Evolutionary conservation across 2,113 vertebrate genomes (phyloP).

Genomic region (Gnathonemus longibarbis): DNA sequence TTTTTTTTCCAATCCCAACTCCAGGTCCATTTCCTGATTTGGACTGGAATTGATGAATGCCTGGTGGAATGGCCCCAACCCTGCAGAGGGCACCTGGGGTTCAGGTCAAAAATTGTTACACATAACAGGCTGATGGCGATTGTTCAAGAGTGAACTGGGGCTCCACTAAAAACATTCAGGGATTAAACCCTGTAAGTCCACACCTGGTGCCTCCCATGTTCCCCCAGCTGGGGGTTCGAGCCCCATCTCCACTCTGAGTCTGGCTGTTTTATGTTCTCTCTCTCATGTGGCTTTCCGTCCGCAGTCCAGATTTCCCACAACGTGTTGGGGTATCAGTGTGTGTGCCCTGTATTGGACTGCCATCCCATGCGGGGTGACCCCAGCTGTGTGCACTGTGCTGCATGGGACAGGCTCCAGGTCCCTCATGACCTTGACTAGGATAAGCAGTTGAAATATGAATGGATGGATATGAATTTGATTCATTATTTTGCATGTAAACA

Average conservation of each 20-base stretch:
- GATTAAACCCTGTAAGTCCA: neutral
- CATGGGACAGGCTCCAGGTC: neutral
- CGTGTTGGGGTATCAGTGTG: neutral
- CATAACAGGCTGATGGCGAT: neutral
- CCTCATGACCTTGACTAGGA: neutral
- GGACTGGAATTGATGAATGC: no score
- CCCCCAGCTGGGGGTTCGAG: neutral
- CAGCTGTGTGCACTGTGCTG: neutral
- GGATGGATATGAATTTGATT: neutral
- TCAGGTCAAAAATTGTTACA: neutral
- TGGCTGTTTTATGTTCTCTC: neutral
- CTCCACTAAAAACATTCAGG: neutral
- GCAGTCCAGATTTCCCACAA: neutral
- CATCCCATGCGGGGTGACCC: neutral
- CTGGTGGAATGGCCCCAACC: no score
- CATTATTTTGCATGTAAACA: neutral
- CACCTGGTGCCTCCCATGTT: neutral
- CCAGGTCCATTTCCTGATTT: no score
- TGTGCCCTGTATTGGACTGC: neutral
- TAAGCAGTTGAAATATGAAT: neutral
- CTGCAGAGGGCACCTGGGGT: neutral
- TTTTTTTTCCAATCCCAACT: no score
- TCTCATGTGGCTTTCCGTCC: neutral
- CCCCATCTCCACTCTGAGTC: neutral
- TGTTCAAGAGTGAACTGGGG: neutral